Percentiles rank a stretch among this genome's conserved stretches.
Conservation (phyloP, 2,797 vertebrate genomes). For the Coilia nasus region DNA sequence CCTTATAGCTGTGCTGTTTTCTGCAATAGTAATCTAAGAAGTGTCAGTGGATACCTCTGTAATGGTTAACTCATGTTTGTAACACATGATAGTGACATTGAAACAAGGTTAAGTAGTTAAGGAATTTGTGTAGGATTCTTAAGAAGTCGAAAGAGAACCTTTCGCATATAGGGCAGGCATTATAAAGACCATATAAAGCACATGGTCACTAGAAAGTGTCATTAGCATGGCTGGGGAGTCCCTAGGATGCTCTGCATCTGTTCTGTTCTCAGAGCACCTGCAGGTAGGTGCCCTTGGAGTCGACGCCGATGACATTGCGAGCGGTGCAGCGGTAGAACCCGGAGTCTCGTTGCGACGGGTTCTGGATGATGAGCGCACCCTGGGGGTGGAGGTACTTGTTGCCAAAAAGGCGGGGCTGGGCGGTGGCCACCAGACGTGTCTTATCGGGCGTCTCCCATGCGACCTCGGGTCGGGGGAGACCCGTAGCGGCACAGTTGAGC, state of each 20-base stretch:
- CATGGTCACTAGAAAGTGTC: too few species aligned
- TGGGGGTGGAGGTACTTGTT: constrained; percentile 90
- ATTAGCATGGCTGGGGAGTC: too few species aligned
- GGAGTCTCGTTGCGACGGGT: constrained; percentile 76
- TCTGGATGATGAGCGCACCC: constrained; percentile 88
- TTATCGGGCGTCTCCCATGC: constrained; percentile 90
- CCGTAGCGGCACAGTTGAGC: constrained; percentile 82
- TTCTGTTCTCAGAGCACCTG: constrained; percentile 81
- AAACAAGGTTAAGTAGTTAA: not conserved
- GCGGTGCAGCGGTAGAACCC: constrained; percentile 92
- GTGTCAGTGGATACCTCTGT: not conserved
- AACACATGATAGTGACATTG: not conserved
- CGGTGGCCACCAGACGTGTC: constrained; percentile 73
- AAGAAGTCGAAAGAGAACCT: too few species aligned
- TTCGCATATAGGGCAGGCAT: too few species aligned
- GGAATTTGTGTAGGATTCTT: not conserved
- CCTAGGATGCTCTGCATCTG: not conserved
- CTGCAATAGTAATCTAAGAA: not conserved
- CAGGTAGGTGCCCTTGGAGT: constrained; percentile 85
- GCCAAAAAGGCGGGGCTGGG: constrained; percentile 83
- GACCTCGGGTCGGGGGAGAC: constrained; percentile 83
- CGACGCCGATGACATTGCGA: constrained; percentile 83
- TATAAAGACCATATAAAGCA: too few species aligned
- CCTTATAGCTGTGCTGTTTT: not conserved
- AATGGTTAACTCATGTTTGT: not conserved